These are phyloP conservation scores for Brotula barbata DNA, from an alignment of 2,797 vertebrate species.

Conservation along the genomic window DNA sequence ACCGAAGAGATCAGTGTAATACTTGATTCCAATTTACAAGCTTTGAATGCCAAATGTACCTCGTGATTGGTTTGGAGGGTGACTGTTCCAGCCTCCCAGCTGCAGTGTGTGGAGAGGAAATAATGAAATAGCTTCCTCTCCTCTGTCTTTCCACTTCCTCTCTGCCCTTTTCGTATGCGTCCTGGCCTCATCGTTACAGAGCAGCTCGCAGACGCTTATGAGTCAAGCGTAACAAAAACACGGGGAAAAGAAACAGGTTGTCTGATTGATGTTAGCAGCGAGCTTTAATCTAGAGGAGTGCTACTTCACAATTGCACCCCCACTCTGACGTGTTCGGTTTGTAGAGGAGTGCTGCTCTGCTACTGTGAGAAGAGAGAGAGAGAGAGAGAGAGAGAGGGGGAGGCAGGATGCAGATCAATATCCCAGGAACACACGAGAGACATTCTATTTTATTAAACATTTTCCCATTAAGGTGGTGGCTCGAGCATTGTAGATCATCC, in stretches of 20 bases:
- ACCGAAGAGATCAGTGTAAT: constrained; percentile 29
- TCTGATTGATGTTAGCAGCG: constrained; percentile 72
- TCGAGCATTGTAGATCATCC: constrained; percentile 69
- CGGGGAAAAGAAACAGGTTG: constrained; percentile 42
- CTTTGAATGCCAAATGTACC: constrained; percentile 63
- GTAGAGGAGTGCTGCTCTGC: constrained; percentile 47
- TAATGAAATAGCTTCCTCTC: constrained; percentile 41
- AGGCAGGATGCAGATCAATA: constrained; percentile 75
- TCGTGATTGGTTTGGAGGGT: constrained; percentile 63
- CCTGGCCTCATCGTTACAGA: constrained; percentile 24
- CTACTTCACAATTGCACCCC: constrained; percentile 58
- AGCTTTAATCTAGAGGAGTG: constrained; percentile 76
- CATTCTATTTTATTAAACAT: constrained; percentile 80
- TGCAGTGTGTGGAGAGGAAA: constrained; percentile 41
- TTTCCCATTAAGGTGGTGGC: constrained; percentile 74
- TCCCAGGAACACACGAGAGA: constrained; percentile 71
- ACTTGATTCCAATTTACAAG: constrained; percentile 60
- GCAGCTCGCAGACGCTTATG: constrained; percentile 38
- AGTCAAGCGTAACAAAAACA: constrained; percentile 27
- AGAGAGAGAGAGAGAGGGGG: constrained; percentile 12
- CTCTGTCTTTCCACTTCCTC: constrained; percentile 29
- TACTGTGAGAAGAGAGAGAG: constrained; percentile 55
- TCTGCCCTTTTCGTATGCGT: constrained; percentile 24
- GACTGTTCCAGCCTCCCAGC: constrained; percentile 42
- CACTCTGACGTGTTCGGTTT: constrained; percentile 62